Evolutionary conservation across 2,797 vertebrate genomes (phyloP), one percentile per base, ranked within the genome.

Genomic region (Diplodus puntazzo): DNA sequence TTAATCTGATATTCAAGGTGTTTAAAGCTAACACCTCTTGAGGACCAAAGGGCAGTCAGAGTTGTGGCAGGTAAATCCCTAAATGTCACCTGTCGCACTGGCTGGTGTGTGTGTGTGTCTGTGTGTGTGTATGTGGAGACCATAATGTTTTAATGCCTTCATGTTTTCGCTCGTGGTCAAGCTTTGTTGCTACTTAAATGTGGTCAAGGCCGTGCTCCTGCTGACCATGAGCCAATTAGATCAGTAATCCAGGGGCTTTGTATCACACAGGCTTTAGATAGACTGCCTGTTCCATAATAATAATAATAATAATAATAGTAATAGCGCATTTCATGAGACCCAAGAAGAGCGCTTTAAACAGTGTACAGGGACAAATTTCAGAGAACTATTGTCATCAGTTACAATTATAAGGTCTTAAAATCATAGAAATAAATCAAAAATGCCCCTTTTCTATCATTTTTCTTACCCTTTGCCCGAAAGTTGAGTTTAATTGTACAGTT

Each of bases 51-150:
- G 50, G 39, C 43, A 20, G 53, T 20, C 49, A 66, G 21, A 16
- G 64, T 45, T 18, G 27, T 2, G 6, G 67, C 43, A 58, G 59
- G 43, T 64, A 50, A 69, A 66, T 66, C 73, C 30, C 8, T 1
- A 3, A 30, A n/a, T 27, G 27, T 70, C 75, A 64, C 13, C 53
- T 39, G 62, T 61, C 39, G 4, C 59, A 1, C 23, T 45, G 43
- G 16, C 71, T 23, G 49, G 27, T 27, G 27, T 27, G 27, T 27
- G 27, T 27, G 2, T 27, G 27, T 27, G 2, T 27, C 2, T 27
- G 27, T 27, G 27, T 27, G 27, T 27, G 27, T 34, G 30, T 34
- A 5, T 34, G 30, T 34, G 11, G 17, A 30, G 1, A 27, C 11
- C 48, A 20, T 27, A 11, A 42, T n/a, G 23, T 14, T 23, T 39